A percentile compares a stretch with the other conserved stretches of the same genome.
These are phyloP conservation scores for Amphiprion ocellaris DNA, from an alignment of 2,113 vertebrate species.

Conservation along the genomic window DNA sequence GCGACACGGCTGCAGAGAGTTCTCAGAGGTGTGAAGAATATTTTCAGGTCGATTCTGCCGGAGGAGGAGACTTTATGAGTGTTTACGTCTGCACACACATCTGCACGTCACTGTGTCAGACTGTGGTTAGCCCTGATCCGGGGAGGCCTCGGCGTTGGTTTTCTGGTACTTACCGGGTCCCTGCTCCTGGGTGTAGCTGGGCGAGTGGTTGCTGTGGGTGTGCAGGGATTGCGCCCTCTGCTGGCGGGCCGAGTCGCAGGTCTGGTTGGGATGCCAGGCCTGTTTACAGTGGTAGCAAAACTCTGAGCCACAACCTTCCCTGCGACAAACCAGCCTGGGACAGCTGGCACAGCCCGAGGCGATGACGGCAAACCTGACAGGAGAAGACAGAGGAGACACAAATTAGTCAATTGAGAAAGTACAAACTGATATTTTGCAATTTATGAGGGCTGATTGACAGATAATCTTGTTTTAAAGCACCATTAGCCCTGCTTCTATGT, in stretches of 20 bases:
- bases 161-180: constrained; percentile 87
- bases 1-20: not conserved
- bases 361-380: constrained; percentile 93
- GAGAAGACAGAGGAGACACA: constrained; percentile 11
- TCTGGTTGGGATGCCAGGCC: constrained; percentile 99
- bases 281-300: constrained; percentile 99
- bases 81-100: constrained; percentile 1
- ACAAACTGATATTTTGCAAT: no score
- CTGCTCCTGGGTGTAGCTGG: constrained; percentile 95
- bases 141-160: no score
- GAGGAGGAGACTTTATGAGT: constrained; percentile 3
- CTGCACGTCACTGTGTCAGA: not conserved
- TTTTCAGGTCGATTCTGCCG: constrained; percentile 9
- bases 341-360: constrained; percentile 99
- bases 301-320: constrained; percentile 96
- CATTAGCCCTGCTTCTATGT: no score
- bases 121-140: not conserved
- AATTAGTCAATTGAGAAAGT: not conserved
- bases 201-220: constrained; percentile 94
- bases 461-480: not conserved
- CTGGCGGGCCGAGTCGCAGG: constrained; percentile 96
- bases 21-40: constrained; percentile 46
- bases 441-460: constrained; percentile 15
- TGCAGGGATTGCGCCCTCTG: constrained; percentile 94
- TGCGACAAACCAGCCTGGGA: constrained; percentile 94